Conservation (phyloP, 2,797 vertebrate genomes). For the Clarias pachynema region DNA sequence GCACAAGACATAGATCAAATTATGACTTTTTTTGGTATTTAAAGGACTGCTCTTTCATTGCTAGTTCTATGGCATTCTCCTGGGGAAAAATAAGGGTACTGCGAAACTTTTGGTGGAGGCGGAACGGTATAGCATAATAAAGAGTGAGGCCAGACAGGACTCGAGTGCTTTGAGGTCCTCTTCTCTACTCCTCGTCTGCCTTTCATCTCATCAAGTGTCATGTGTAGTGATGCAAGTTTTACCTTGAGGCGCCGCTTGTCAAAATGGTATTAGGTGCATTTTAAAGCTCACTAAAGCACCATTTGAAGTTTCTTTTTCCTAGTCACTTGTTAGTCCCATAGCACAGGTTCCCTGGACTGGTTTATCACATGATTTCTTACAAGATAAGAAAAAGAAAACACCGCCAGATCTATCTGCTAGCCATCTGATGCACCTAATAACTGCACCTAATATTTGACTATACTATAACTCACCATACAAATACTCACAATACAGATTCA, state of each 20-base stretch:
- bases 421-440: background rate
- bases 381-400: background rate
- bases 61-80: background rate
- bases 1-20: background rate
- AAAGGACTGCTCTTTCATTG: background rate
- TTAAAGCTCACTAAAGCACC: conserved; percentile 44
- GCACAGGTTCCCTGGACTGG: background rate
- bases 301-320: background rate
- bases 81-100: background rate
- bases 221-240: conserved; percentile 26
- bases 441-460: background rate
- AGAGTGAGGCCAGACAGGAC: background rate
- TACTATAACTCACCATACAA: background rate
- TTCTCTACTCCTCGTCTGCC: background rate
- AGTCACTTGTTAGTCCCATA: conserved; percentile 6
- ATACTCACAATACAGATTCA: background rate
- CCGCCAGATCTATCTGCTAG: background rate
- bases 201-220: conserved; percentile 40
- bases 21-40: background rate
- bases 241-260: conserved; percentile 32
- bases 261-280: conserved; percentile 32
- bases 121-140: conserved; percentile 22
- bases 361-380: background rate
- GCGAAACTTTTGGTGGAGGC: background rate
- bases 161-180: background rate